Evolutionary conservation across 2,113 vertebrate species (phyloP), one percentile per base, ranked within the genome.

Genomic region (Zosterops japonicus): DNA sequence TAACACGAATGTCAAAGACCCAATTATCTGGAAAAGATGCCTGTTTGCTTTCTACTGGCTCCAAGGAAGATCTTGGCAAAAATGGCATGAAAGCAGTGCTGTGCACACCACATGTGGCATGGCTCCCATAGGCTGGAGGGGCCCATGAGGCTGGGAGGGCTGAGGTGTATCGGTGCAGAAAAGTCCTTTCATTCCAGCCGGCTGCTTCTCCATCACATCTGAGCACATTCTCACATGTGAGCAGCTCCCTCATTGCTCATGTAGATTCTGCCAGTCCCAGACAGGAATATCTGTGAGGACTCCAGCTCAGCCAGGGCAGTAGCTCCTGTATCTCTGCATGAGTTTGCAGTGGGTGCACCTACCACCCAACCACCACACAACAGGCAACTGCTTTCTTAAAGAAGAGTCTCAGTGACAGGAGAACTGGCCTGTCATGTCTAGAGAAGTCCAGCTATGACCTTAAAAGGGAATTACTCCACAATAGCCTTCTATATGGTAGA

Each of bases 71-170:
- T 74, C 56, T 75, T 69, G 15, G 46, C 28, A 77, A 68, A 56
- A 90, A 17, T 0, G 5, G 21, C 50, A 50, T 9, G 53, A 71
- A 75, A 74, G 57, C 3, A 3, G 33, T 14, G 67, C 46, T 57
- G 59, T 1, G 5, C 52, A 31, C 41, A 39, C 35, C 41, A 44
- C 0, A 0, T 1, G 1, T 8, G 5, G 53, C 67, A 35, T 1
- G 23, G 50, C 24, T 31, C 57, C 41, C 5, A 25, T 18, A 16
- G 27, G 60, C 78, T 65, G 77, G 41, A 89, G 42, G 29, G 36
- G 19, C 33, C 3, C 2, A 9, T 1, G 33, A 64, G 53, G 46
- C 55, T 2, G 0, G 27, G 41, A 85, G 52, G 35, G 44, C 49
- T 1, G 2, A 72, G 41, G 28, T 14, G 7, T 63, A 71, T 74